Evolutionary conservation across 2,888 invertebrate genomes (phyloP).

Genomic region (Tromatobia lineatoria): DNA sequence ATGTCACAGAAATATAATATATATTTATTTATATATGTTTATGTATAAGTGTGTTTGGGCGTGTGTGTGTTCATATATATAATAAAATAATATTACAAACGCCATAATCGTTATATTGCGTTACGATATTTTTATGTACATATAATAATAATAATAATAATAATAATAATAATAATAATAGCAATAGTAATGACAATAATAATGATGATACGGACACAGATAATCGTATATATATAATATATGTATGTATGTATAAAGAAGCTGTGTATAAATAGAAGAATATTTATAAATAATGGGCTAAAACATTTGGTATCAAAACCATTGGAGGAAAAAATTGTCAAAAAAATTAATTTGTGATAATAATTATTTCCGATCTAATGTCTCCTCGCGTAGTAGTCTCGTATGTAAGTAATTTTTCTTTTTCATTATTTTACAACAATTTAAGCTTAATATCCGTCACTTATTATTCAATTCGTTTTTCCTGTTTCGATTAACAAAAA

Average conservation of each 20-base stretch:
- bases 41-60: neutral
- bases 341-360: conserved; percentile 38
- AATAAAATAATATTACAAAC: conserved; percentile 75
- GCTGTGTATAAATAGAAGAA: conserved; percentile 78
- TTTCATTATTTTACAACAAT: conserved; percentile 45
- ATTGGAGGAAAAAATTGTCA: conserved; percentile 73
- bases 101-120: conserved; percentile 72
- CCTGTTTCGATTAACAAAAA: conserved; percentile 11
- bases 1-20: conserved; percentile 74
- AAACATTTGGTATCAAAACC: conserved; percentile 83
- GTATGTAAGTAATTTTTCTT: conserved; percentile 14
- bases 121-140: conserved; percentile 73
- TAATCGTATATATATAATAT: conserved; percentile 68
- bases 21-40: conserved; percentile 48
- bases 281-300: conserved; percentile 77
- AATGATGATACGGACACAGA: conserved; percentile 65
- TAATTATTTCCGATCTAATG: conserved; percentile 32
- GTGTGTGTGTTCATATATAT: conserved; percentile 48
- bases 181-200: conserved; percentile 44
- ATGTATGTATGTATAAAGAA: conserved; percentile 77
- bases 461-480: conserved; percentile 24
- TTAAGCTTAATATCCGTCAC: conserved; percentile 20
- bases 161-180: conserved; percentile 10
- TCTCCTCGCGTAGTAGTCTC: conserved; percentile 18
- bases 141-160: conserved; percentile 67